Evolutionary conservation across 2,797 vertebrate genomes (phyloP), one percentile per base, ranked within the genome.

Genomic region (Centroberyx gerrardi): DNA sequence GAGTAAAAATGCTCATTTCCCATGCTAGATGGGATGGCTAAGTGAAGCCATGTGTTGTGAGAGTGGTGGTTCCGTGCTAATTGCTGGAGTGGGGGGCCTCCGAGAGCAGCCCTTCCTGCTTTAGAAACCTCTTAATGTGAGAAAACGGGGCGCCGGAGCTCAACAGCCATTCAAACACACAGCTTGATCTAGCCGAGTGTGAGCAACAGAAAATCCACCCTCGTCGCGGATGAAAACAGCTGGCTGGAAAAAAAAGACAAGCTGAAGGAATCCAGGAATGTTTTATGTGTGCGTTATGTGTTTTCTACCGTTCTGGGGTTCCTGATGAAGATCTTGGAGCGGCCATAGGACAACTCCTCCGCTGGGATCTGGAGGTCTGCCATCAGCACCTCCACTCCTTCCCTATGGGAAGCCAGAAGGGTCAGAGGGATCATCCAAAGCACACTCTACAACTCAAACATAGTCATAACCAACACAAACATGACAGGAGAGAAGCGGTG

Each of bases 271-370:
- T 53, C 44, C 27, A 31, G 17, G 17, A 31, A 3, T 31, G 5
- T 28, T 52, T 56, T 5, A 7, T 60, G 3, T 18, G 52, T n/a
- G 55, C 33, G 29, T 62, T 14, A 2, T n/a, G 36, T 4, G 49
- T 33, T 72, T 74, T 78, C 63, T 96, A 99, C 98, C 76, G 97
- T 99, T 96, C 96, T 96, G 54, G 98, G 98, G 92, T 99, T 99
- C 92, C 98, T 96, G 94, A 99, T 99, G 93, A 99, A 99, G 90
- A 99, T 98, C 94, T 99, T 99, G 67, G 97, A 99, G 93, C 97
- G 96, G 12, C 98, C 98, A 6, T 97, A 98, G 0, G 98, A 94
- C 73, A 95, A 98, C 74, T 99, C 98, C 71, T 99, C 98, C 64
- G 89, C 63, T 22, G 96, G 94, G 82, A 99, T 95, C 86, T 95